phyloP scores from a whole-genome alignment of 2,797 vertebrate genomes.

The Caiman crocodilus region DNA sequence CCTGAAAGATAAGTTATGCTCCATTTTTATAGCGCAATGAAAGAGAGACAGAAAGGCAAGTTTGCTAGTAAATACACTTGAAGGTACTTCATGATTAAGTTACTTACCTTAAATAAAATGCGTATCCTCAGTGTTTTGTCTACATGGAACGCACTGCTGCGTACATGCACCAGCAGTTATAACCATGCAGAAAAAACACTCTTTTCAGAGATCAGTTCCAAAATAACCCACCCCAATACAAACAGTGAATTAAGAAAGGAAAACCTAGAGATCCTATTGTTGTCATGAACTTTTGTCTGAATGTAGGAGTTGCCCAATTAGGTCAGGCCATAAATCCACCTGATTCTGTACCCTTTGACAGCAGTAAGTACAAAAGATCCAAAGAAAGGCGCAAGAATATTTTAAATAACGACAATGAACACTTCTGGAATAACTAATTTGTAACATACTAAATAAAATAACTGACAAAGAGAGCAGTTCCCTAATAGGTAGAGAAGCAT shows the following conservation, averaged over 20 bases:
- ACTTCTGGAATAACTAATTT: background rate
- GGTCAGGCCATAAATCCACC: background rate
- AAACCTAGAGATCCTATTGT: background rate
- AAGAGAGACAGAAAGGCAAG: background rate
- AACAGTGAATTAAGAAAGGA: background rate
- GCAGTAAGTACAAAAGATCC: background rate
- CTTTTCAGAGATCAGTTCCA: background rate
- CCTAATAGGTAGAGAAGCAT: background rate
- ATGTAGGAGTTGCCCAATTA: background rate
- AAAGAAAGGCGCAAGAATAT: background rate
- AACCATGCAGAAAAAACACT: background rate
- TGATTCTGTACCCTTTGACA: rapidly evolving
- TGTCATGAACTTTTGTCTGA: background rate
- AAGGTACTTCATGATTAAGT: background rate
- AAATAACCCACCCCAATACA: background rate
- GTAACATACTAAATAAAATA: background rate
- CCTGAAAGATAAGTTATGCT: background rate
- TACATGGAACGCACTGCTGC: conserved; percentile 26
- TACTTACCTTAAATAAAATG: background rate
- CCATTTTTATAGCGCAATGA: background rate
- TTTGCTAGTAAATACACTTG: background rate
- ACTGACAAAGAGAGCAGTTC: background rate
- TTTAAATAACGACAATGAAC: background rate
- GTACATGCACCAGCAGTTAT: background rate
- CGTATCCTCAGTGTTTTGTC: background rate